These are phyloP conservation scores for Oenanthe oenanthe DNA, from an alignment of 2,113 vertebrate species.

Conservation along the genomic window DNA sequence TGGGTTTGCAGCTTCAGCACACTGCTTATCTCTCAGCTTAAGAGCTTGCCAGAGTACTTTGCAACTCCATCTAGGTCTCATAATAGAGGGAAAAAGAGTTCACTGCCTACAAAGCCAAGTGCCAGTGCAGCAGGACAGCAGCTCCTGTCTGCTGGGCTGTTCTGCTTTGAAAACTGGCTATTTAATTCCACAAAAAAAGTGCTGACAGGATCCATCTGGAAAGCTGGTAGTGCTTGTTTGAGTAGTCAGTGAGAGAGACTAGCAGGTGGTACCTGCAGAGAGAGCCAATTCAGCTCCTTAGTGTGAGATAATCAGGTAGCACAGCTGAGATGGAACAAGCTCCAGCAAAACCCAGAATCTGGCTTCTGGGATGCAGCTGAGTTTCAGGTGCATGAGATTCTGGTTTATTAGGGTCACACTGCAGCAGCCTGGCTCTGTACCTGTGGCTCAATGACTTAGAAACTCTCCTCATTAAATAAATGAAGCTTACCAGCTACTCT, in stretches of 20 bases:
- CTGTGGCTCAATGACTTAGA: background rate
- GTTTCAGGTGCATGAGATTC: background rate
- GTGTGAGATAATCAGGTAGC: background rate
- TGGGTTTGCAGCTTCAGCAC: constrained; percentile 33
- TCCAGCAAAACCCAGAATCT: background rate
- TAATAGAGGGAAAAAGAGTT: background rate
- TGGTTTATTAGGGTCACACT: background rate
- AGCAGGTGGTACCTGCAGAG: constrained; percentile 29
- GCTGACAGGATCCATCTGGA: constrained; percentile 40
- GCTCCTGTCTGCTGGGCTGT: background rate
- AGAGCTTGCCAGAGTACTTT: constrained; percentile 14
- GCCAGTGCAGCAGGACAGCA: background rate
- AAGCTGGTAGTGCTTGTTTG: background rate
- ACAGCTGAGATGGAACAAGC: background rate
- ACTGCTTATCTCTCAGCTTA: background rate
- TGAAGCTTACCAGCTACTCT: background rate
- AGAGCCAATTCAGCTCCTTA: background rate
- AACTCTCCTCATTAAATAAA: background rate
- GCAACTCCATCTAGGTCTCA: background rate
- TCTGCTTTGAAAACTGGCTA: background rate
- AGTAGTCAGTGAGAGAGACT: background rate
- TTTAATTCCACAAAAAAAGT: constrained; percentile 12
- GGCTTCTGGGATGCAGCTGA: background rate
- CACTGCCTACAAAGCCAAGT: background rate
- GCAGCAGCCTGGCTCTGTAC: background rate